A percentile compares a stretch with the other conserved stretches of the same genome.
Conservation (phyloP, 2,113 vertebrate species). For the Australoheros scitulus region DNA sequence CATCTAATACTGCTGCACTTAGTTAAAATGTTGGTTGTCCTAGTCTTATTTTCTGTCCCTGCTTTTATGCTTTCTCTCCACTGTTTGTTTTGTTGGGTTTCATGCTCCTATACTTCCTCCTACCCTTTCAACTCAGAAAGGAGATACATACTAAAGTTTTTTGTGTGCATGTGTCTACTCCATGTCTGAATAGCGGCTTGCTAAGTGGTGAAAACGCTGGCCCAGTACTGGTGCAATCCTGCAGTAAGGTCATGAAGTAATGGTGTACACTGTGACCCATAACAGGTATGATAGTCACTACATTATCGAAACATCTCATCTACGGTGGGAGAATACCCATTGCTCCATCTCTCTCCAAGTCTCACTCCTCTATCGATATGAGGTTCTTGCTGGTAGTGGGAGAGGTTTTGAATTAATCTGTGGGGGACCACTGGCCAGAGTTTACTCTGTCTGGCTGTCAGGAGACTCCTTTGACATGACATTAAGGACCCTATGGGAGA, state of each 20-base stretch:
- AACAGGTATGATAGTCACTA: slow-evolving; percentile 39
- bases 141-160: not conserved
- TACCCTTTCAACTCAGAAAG: slow-evolving; percentile 40
- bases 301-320: slow-evolving; percentile 55
- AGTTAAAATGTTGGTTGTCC: not conserved
- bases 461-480: slow-evolving; percentile 53
- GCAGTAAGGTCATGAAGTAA: slow-evolving; percentile 50
- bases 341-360: not conserved
- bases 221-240: slow-evolving; percentile 10
- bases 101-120: not conserved
- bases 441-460: slow-evolving; percentile 50
- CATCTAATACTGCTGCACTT: not conserved
- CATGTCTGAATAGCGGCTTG: slow-evolving; percentile 63
- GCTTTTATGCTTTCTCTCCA: not conserved
- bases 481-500: slow-evolving; percentile 54
- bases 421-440: slow-evolving; percentile 5
- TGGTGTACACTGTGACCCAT: slow-evolving; percentile 39
- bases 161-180: slow-evolving; percentile 25
- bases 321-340: slow-evolving; percentile 27
- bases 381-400: not conserved
- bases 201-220: slow-evolving; percentile 63
- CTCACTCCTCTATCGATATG: not conserved
- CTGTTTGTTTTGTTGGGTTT: not conserved
- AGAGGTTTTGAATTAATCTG: not conserved
- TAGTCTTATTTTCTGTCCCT: slow-evolving; percentile 9